Evolutionary conservation across 2,888 invertebrate genomes (phyloP).

Genomic region (Diaprepes abbreviatus): DNA sequence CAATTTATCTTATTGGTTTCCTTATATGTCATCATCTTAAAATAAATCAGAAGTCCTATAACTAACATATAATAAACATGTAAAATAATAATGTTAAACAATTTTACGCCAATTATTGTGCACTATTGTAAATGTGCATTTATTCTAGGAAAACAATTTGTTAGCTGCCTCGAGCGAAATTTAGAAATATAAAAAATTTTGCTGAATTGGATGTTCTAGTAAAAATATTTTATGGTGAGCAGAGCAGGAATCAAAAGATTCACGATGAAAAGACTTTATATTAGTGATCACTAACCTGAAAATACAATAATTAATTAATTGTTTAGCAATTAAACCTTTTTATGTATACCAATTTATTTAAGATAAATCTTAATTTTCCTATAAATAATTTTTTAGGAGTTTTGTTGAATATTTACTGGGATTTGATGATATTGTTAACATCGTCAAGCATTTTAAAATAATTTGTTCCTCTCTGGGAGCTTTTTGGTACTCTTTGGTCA

Average conservation of each 20-base stretch:
- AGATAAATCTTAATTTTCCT: too few species aligned
- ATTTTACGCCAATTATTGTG: constrained; percentile 24
- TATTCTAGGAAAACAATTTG: constrained; percentile 23
- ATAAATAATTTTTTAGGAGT: too few species aligned
- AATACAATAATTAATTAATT: too few species aligned
- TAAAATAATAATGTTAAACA: constrained; percentile 28
- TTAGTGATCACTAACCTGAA: too few species aligned
- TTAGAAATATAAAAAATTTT: background rate
- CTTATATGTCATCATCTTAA: constrained; percentile 9
- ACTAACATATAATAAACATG: constrained; percentile 7
- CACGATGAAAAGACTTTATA: too few species aligned
- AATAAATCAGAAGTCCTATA: background rate
- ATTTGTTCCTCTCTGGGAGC: too few species aligned
- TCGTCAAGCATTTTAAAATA: too few species aligned
- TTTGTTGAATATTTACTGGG: too few species aligned
- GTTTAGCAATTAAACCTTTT: too few species aligned
- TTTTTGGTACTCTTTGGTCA: too few species aligned
- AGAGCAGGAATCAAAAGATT: background rate
- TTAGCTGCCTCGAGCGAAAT: background rate
- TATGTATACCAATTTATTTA: too few species aligned
- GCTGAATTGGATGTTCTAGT: background rate
- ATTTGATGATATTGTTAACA: too few species aligned
- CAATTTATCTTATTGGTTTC: background rate
- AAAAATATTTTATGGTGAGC: background rate
- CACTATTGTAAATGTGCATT: background rate